Evolutionary conservation across 2,888 invertebrate genomes (phyloP).

Genomic region (Andricus curvator): DNA sequence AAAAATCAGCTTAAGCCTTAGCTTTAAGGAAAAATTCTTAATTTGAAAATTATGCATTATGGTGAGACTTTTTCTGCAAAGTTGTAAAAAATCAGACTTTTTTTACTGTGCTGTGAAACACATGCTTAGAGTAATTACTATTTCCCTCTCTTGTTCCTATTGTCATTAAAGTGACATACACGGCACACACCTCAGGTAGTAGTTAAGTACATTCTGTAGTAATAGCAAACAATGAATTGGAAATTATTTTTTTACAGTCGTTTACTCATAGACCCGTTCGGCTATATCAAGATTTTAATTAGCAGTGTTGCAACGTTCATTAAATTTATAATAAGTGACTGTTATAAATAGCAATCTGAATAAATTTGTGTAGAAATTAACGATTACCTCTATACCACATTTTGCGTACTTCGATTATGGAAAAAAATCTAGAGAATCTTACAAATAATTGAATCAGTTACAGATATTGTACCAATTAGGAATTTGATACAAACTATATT

Average conservation of each 20-base stretch:
- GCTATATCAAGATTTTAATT: constrained; percentile 38
- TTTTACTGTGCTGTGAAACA: background rate
- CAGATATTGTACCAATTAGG: background rate
- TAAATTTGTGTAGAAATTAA: constrained; percentile 30
- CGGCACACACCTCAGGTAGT: constrained; percentile 23
- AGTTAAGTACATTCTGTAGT: constrained; percentile 14
- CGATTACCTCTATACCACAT: background rate
- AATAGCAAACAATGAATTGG: constrained; percentile 40
- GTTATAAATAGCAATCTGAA: constrained; percentile 29
- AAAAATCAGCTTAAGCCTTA: no score
- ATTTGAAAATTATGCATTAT: no score
- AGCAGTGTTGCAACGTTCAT: constrained; percentile 35
- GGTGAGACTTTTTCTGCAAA: no score
- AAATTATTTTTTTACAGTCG: constrained; percentile 38
- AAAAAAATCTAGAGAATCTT: background rate
- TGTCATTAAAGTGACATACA: constrained; percentile 14
- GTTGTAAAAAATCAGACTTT: no score
- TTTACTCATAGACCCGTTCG: constrained; percentile 35
- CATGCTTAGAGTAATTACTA: constrained; percentile 29
- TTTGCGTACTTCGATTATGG: background rate
- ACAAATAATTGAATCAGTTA: background rate
- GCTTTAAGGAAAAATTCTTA: no score
- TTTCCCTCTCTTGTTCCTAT: constrained; percentile 3
- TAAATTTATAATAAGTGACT: constrained; percentile 28
- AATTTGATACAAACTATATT: no score